These are phyloP conservation scores for Atherinosoma microstoma DNA, from an alignment of 2,797 vertebrate genomes.

Conservation along the genomic window DNA sequence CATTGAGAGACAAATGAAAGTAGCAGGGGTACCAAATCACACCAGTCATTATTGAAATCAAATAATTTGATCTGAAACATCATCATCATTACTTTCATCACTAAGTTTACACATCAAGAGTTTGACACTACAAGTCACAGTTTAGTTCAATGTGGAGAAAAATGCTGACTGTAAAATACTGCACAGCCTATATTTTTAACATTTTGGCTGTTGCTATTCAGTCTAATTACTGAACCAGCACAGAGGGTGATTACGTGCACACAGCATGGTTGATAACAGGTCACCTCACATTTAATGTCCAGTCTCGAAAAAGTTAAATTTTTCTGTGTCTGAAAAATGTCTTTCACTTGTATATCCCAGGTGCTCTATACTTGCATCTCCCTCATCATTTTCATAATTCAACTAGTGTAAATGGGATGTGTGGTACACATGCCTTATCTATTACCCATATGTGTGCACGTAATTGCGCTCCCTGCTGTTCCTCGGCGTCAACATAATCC, in stretches of 20 bases:
- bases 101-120: constrained; percentile 26
- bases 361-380: constrained; percentile 20
- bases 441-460: constrained; percentile 30
- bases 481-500: constrained; percentile 5
- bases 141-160: constrained; percentile 41
- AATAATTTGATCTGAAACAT: constrained; percentile 2
- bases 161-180: constrained; percentile 21
- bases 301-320: constrained; percentile 15
- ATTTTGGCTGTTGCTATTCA: constrained; percentile 17
- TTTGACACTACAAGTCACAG: constrained; percentile 8
- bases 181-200: constrained; percentile 20
- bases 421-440: constrained; percentile 21
- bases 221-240: constrained; percentile 12
- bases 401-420: constrained; percentile 18
- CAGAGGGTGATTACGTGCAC: constrained; percentile 37
- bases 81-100: constrained; percentile 7
- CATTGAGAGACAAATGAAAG: constrained; percentile 21
- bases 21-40: constrained; percentile 35
- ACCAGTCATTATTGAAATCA: constrained; percentile 23
- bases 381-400: constrained; percentile 10
- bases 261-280: constrained; percentile 14
- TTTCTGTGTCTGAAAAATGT: constrained; percentile 16
- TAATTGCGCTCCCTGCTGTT: constrained; percentile 27
- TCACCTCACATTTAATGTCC: constrained; percentile 12
- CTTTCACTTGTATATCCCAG: constrained; percentile 24